Evolutionary conservation across 2,113 vertebrate species (phyloP).

Genomic region (Dicaeum eximium): DNA sequence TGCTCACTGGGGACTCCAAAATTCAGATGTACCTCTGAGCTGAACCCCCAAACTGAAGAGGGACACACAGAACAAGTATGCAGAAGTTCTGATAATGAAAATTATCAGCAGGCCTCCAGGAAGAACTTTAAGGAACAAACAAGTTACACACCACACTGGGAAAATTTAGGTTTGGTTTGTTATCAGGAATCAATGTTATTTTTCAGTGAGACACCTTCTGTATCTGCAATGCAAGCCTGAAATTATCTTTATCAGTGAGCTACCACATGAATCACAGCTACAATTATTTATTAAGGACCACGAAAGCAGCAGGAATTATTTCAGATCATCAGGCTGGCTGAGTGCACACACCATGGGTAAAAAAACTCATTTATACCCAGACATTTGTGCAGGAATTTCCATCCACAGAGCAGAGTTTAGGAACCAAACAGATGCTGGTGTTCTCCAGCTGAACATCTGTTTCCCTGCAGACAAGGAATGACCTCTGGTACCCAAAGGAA

Average conservation of each 20-base stretch:
- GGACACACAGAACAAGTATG: background rate
- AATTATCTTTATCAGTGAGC: background rate
- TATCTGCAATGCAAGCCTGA: background rate
- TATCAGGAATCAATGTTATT: background rate
- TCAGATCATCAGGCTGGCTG: background rate
- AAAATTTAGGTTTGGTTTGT: background rate
- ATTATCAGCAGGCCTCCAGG: background rate
- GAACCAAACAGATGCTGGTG: background rate
- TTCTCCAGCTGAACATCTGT: background rate
- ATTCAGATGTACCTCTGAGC: background rate
- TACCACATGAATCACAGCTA: background rate
- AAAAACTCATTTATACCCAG: background rate
- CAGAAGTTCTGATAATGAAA: background rate
- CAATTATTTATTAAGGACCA: background rate
- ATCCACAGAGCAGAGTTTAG: background rate
- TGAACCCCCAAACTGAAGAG: background rate
- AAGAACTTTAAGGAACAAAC: background rate
- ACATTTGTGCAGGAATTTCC: background rate
- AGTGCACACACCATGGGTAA: background rate
- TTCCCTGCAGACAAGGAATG: background rate
- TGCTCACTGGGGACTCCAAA: accelerated
- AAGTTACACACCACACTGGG: background rate
- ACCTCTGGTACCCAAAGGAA: background rate
- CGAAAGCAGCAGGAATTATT: background rate
- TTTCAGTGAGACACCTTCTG: background rate